Evolutionary conservation across 2,113 vertebrate genomes (phyloP), one percentile per base, ranked within the genome.

Genomic region (Mystacornis crossleyi): DNA sequence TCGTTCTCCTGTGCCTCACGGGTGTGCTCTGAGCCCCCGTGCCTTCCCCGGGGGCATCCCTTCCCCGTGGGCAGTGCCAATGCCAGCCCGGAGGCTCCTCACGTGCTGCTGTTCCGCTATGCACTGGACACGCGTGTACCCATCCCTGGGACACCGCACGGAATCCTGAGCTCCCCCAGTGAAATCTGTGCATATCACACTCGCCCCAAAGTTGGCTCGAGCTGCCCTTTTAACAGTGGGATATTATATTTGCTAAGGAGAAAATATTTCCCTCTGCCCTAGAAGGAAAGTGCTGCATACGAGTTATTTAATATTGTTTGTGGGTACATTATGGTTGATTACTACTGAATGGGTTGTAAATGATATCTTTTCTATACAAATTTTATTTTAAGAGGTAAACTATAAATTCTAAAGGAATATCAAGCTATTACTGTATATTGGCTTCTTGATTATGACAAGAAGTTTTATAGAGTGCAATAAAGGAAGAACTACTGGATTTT

Each of bases 1-100:
- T 99, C 1, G 90, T 99, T 34, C 85, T 99, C 38, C 95, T 99
- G 97, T 99, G 99, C 97, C 98, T 99, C 91, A 86, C 97, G 4
- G 99, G 99, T 2, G 95, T 97, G 61, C 97, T 99, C 81, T 99
- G 98, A 98, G 17, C 16, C 53, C 53, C 92, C 6, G 89, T 94
- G 90, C 54, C 7, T 58, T 72, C 75, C 55, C 78, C 64, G 51
- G 34, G 36, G 77, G 48, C 38, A 82, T 86, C 61, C 54, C 72
- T 86, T 82, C 61, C 60, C 58, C 17, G 2, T 14, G 77, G 90
- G 57, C 91, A 48, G 60, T 38, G 86, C 95, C 97, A 95, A 21
- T 20, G 23, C 48, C 33, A 88, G 75, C 53, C 55, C 3, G 10
- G 54, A 43, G 65, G 29, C 58, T 75, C 84, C 61, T 88, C 91